Base-by-base conservation (phyloP, 37 sponge, comb jelly and placozoan species). In the Dysidea cf. avara region DNA sequence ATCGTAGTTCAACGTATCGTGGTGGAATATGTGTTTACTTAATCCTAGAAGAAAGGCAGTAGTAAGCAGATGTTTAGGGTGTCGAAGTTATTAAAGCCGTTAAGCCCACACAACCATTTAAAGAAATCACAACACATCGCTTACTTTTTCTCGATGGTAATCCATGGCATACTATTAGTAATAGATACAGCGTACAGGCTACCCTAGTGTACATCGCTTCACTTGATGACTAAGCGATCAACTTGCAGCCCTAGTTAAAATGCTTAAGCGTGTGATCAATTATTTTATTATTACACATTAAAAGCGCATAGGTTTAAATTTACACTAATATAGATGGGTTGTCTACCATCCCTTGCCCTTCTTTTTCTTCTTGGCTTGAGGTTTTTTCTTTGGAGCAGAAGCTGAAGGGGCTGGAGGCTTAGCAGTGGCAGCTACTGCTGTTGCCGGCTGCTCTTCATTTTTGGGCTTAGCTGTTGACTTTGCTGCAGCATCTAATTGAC, bases 331-430 rank as follows among this genome's bases (percentile, higher is more conserved):
- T 56, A 56, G 13, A 50, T 17, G 17, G 52, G 68, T 5, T 1
- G 3, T 61, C 73, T 64, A 81, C 74, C 72, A 72, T 40, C 81
- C 81, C 33, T 80, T 80, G 16, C 81, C 81, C 38, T 80, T 80
- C 62, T 80, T 80, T 52, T 81, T 81, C 46, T 51, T 39, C 47
- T 81, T 81, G 11, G 66, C 29, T 53, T 60, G 74, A 64, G 67
- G 25, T 0, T 40, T 66, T 11, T 61, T 39, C 9, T 43, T 43
- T 43, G 71, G 80, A n/a, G 56, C 24, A n/a, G n/a, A n/a, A 32
- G 78, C 51, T 31, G 33, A 12, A 5, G 5, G 33, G 16, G 71
- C 47, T 32, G 69, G 28, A 11, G 80, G 64, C 22, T 66, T 43
- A 12, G 20, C 34, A 26, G 70, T 6, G 6, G 53, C 32, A n/a